Base-by-base conservation (phyloP, 2,113 vertebrate species). In the Manacus vitellinus region DNA sequence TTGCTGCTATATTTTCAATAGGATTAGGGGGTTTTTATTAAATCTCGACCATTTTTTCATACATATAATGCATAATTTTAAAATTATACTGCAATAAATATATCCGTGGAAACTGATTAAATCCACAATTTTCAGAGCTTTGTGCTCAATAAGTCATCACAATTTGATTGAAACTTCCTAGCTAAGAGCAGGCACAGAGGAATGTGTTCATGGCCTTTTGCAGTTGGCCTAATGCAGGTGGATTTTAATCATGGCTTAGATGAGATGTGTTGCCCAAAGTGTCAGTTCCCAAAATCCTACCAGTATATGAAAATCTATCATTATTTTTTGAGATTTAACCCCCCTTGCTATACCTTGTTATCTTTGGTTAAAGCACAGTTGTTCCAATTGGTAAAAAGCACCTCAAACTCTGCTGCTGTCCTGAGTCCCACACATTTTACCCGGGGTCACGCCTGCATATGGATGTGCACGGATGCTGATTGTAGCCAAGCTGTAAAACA, bases 381-480 rank as follows among this genome's bases (percentile, higher is more conserved):
- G 14, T 49, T 75, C 4, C 7, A 18, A n/a, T 19, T 58, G 47
- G 20, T 31, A 30, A 68, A 82, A 89, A 81, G 58, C 44, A 52
- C 70, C 27, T 85, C 68, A 51, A 90, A 22, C 37, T 76, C 52
- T 55, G 37, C 65, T 79, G 44, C 58, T 85, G 52, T 35, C 43
- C 52, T 28, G 25, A 78, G 47, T 30, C 62, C 82, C 47, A 22
- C 33, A 18, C 2, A 2, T 33, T 59, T 70, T 16, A 37, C 25
- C 18, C 51, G 39, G 85, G 74, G 19, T 58, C 55, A 31, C 10
- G 18, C 77, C 85, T 35, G 20, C 47, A 7, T 51, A 37, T 63
- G 22, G 27, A 43, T 21, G 35, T 2, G 1, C 24, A 18, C 0
- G 0, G 52, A 73, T 35, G 35, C n/a, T 65, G 49, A 41, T 4